phyloP scores from a whole-genome alignment of 2,113 vertebrate genomes.

The Pseudonaja textilis region DNA sequence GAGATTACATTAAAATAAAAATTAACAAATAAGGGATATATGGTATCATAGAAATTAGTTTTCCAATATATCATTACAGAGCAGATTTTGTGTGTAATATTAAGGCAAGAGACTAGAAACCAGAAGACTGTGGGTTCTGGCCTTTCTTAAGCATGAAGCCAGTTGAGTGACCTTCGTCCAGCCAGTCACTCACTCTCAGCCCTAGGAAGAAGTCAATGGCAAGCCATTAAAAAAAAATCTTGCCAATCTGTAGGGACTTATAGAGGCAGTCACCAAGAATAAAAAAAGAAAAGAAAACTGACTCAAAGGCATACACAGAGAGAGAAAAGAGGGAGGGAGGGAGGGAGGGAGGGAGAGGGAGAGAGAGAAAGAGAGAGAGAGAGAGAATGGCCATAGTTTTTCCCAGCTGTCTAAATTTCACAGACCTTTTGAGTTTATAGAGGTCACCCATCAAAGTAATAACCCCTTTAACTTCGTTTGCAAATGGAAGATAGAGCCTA shows the following conservation, averaged over 20 bases:
- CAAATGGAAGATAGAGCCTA: slow-evolving; percentile 35
- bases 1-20: not conserved
- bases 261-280: not conserved
- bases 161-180: not conserved
- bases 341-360: not conserved
- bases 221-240: not conserved
- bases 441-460: not conserved
- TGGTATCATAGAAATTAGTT: not conserved
- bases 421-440: not conserved
- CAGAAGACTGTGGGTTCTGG: not conserved
- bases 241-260: not conserved
- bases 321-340: not conserved
- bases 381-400: not conserved
- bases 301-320: not conserved
- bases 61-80: not conserved
- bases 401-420: not conserved
- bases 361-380: too few species aligned
- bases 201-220: not conserved
- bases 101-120: not conserved
- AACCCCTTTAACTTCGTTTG: slow-evolving; percentile 13
- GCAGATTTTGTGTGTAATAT: not conserved
- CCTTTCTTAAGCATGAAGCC: not conserved
- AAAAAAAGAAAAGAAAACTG: not conserved
- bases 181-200: not conserved
- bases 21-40: not conserved